A percentile compares a stretch with the other conserved stretches of the same genome.
Evolutionary conservation across 2,113 vertebrate genomes (phyloP).

Genomic region (Struthidea cinerea): DNA sequence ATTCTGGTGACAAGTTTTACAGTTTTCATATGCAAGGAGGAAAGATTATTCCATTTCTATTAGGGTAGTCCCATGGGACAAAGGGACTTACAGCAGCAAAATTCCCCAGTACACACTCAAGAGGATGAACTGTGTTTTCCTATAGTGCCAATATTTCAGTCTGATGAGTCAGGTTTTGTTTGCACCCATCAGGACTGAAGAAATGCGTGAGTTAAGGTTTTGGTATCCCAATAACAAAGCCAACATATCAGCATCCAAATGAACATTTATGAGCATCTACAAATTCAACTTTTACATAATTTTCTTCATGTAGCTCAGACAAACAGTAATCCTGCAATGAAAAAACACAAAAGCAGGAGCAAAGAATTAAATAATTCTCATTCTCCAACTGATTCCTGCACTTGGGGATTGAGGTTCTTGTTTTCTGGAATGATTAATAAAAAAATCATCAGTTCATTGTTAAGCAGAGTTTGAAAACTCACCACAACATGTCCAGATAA

Average conservation of each 20-base stretch:
- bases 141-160: neutral
- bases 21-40: neutral
- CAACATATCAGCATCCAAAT: neutral
- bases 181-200: neutral
- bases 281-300: neutral
- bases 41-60: neutral
- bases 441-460: neutral
- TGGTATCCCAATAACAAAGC: neutral
- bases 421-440: neutral
- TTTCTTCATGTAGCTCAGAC: neutral
- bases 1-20: neutral
- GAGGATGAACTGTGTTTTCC: neutral
- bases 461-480: neutral
- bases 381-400: neutral
- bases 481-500: neutral
- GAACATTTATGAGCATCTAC: neutral
- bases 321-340: neutral
- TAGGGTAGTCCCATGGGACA: neutral
- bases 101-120: neutral
- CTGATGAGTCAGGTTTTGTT: neutral
- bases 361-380: neutral
- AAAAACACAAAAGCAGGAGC: neutral
- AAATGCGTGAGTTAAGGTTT: neutral
- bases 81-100: neutral
- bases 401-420: fast-evolving